These are phyloP conservation scores for Gymnodraco acuticeps DNA, from an alignment of 2,797 vertebrate species.

Conservation along the genomic window DNA sequence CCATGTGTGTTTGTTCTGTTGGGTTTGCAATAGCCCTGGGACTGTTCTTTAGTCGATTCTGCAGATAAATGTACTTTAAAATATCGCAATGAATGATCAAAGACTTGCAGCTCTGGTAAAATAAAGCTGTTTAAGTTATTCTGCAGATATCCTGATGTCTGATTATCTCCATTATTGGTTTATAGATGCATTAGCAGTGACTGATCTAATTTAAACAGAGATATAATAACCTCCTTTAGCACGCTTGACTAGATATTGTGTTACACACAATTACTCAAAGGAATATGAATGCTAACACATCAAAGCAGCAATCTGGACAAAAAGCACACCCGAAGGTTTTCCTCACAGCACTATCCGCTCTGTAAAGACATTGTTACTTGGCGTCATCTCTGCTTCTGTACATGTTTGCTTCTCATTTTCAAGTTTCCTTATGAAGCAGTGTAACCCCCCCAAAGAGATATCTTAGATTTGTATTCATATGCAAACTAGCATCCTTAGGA, in stretches of 20 bases:
- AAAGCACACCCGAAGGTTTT: constrained; percentile 32
- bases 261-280: constrained; percentile 51
- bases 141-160: constrained; percentile 30
- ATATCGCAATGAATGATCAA: background rate
- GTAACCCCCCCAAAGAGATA: constrained; percentile 52
- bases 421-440: constrained; percentile 58
- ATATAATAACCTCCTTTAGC: constrained; percentile 36
- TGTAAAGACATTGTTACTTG: constrained; percentile 45
- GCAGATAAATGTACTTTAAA: background rate
- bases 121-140: constrained; percentile 12
- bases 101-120: constrained; percentile 1
- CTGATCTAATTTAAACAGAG: constrained; percentile 49
- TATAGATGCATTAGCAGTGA: constrained; percentile 47
- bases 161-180: constrained; percentile 43
- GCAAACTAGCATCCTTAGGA: constrained; percentile 67
- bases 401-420: constrained; percentile 60
- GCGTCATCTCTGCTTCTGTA: constrained; percentile 25
- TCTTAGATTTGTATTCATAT: constrained; percentile 73
- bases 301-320: constrained; percentile 46
- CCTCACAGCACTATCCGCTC: constrained; percentile 34
- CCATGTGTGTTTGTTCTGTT: background rate
- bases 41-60: background rate
- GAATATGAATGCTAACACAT: constrained; percentile 45
- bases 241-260: constrained; percentile 49
- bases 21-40: background rate